phyloP scores from a whole-genome alignment of 2,113 vertebrate genomes.

The Cebidichthys violaceus region DNA sequence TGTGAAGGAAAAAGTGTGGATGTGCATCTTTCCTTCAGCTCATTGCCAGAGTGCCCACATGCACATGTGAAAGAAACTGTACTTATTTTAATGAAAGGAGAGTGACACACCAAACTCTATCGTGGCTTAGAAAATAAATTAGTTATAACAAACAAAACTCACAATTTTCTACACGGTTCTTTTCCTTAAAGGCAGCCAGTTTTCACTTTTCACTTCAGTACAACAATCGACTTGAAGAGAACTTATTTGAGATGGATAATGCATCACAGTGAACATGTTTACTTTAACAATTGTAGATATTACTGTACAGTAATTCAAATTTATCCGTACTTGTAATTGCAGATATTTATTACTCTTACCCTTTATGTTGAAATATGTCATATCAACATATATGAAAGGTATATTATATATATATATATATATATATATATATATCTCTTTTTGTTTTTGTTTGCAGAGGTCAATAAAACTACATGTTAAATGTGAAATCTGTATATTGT shows the following conservation, averaged over 20 bases:
- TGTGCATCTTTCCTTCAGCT: slow-evolving; percentile 45
- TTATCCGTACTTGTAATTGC: neutral
- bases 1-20: slow-evolving; percentile 22
- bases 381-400: neutral
- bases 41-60: slow-evolving; percentile 55
- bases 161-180: neutral
- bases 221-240: neutral
- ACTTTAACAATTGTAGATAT: neutral
- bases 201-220: neutral
- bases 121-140: neutral
- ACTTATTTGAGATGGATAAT: neutral
- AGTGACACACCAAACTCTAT: slow-evolving; percentile 4
- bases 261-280: neutral
- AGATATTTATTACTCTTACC: neutral
- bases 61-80: slow-evolving; percentile 20
- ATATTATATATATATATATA: too few species aligned
- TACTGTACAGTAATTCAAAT: neutral
- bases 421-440: too few species aligned
- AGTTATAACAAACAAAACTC: neutral
- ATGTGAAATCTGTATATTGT: neutral
- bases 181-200: neutral
- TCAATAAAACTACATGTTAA: neutral
- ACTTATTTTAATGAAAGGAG: slow-evolving; percentile 25
- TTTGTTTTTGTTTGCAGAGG: too few species aligned
- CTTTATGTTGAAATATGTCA: neutral